Evolutionary conservation across 2,797 vertebrate genomes (phyloP), one percentile per base, ranked within the genome.

Genomic region (Argyrosomus regius): DNA sequence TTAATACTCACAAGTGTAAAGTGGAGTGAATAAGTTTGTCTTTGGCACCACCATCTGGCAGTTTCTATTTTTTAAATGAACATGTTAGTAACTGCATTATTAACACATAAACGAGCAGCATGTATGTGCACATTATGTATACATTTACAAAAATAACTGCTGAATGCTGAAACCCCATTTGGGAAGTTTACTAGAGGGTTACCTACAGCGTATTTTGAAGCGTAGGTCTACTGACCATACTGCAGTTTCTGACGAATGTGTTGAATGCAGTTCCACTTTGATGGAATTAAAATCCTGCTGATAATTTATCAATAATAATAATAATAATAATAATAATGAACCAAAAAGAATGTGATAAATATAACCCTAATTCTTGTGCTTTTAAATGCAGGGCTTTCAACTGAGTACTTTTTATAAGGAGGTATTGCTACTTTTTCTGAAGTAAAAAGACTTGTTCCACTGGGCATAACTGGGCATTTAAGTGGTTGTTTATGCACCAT

Each of bases 41-140:
- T 59, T 59, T 48, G 53, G 66, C 60, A 48, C 53, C 72, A 59
- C 60, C 72, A 64, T 48, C 13, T 41, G 63, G 43, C 7, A 17
- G 24, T 24, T 59, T 31, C 5, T 3, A 52, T 39, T 18, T 20
- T 1, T 59, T n/a, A 60, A 28, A 72, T 66, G 26, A 17, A 6
- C 18, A 16, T 57, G 39, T 17, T 9, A 6, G 5, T 60, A 61
- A 39, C 28, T 54, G n/a, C 3, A 54, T 12, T 54, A 13, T 48
- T 48, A 35, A 66, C 54, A 52, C 5, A 65, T 20, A 35, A 1
- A 35, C 31, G 45, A 5, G 20, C 24, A 72, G 20, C 2, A 46
- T 39, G 18, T 31, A 5, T 22, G 49, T 45, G 9, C 18, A 70
- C 24, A 50, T 17, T 54, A 11, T 60, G 9, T 20, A 43, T 13